Evolutionary conservation across 2,113 vertebrate species (phyloP).

Genomic region (Hoplias malabaricus): DNA sequence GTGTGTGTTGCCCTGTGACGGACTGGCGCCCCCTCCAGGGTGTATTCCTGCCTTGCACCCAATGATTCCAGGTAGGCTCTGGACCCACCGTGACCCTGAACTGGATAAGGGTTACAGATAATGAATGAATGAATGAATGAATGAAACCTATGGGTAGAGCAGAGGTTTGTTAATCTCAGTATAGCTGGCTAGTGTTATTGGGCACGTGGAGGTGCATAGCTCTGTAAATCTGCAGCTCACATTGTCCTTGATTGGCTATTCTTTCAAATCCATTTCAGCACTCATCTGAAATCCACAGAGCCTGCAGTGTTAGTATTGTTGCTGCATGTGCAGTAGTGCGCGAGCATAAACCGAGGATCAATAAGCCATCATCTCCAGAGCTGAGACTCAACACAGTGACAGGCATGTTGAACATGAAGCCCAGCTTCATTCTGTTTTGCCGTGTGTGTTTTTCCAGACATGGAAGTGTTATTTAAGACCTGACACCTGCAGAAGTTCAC

Average conservation of each 20-base stretch:
- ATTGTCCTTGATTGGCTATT: not conserved
- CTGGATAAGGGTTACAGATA: no score
- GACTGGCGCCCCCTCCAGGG: no score
- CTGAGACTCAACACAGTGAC: not conserved
- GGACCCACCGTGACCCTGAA: no score
- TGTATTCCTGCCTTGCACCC: no score
- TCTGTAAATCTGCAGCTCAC: not conserved
- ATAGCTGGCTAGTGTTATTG: not conserved
- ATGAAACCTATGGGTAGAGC: no score
- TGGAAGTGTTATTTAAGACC: not conserved
- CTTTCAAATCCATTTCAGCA: not conserved
- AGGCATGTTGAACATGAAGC: not conserved
- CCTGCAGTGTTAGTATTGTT: not conserved
- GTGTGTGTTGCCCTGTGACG: no score
- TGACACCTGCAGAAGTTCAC: not conserved
- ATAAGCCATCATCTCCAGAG: not conserved
- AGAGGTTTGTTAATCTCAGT: not conserved
- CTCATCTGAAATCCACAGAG: not conserved
- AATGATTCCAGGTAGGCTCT: no score
- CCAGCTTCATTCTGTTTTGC: not conserved
- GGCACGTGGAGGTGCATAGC: not conserved
- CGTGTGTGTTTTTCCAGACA: not conserved
- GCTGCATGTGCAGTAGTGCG: not conserved
- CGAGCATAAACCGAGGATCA: not conserved
- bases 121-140: no score